phyloP scores from a whole-genome alignment of 53 echinoderm and acorn worm genomes.

The Mesocentrotus franciscanus region DNA sequence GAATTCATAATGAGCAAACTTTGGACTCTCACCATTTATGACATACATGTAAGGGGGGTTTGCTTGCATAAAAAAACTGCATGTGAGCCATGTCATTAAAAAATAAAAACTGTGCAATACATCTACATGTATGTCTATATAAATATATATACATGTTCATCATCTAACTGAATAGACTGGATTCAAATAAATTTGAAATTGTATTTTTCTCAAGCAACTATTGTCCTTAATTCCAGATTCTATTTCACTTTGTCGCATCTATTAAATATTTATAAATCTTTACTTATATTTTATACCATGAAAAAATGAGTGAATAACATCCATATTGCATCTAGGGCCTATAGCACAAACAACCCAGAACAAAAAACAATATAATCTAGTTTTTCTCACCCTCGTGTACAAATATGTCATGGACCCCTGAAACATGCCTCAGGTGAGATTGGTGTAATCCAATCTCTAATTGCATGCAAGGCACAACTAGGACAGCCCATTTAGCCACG shows the following conservation, averaged over 20 bases:
- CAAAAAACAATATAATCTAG: background rate
- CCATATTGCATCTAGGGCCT: background rate
- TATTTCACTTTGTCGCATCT: background rate
- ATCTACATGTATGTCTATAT: background rate
- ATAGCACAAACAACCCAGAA: background rate
- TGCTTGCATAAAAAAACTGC: background rate
- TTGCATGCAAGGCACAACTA: background rate
- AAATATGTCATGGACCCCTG: conserved; percentile 18
- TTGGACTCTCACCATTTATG: background rate
- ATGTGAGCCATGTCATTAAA: conserved; percentile 1
- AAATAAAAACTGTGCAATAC: background rate
- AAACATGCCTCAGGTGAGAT: background rate
- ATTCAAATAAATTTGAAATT: background rate
- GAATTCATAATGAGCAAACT: conserved; percentile 44
- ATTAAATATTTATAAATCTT: too few species aligned
- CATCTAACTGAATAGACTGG: background rate
- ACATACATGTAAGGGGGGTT: background rate
- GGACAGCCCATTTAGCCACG: background rate
- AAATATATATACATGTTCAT: background rate
- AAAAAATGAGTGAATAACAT: background rate
- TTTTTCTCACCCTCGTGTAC: background rate
- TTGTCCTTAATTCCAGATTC: background rate
- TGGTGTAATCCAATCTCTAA: conserved; percentile 39
- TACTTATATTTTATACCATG: too few species aligned
- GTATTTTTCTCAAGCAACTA: background rate